Percentiles rank a stretch among this genome's conserved stretches.
These are phyloP conservation scores for Agelas oroides DNA, from an alignment of 37 sponge, comb jelly and placozoan species.

Conservation along the genomic window DNA sequence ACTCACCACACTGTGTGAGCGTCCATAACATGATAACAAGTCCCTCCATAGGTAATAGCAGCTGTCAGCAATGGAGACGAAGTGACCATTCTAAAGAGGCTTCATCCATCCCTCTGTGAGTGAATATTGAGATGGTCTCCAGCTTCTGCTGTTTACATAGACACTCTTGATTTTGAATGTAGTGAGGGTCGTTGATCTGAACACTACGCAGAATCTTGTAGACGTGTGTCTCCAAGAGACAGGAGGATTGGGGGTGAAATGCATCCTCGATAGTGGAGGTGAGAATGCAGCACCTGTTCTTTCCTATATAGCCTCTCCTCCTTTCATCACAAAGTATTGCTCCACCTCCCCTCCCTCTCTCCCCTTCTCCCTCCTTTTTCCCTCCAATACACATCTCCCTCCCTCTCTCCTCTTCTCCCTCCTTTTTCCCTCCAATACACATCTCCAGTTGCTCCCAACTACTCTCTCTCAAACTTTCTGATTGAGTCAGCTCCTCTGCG, in stretches of 20 bases:
- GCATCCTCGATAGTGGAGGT: conserved; percentile 86
- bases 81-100: conserved; percentile 41
- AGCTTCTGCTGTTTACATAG: not conserved
- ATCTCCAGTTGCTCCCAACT: conserved; percentile 37
- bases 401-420: too few relatives aligned
- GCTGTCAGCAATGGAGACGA: conserved; percentile 72
- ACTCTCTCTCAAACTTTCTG: conserved; percentile 46
- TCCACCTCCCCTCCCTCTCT: too few relatives aligned
- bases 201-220: conserved; percentile 29
- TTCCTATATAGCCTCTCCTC: too few relatives aligned
- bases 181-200: conserved; percentile 65
- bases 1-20: not conserved
- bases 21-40: not conserved
- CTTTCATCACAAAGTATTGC: too few relatives aligned
- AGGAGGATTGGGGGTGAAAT: conserved; percentile 85
- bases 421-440: not conserved
- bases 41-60: conserved; percentile 65
- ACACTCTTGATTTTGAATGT: not conserved
- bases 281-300: not conserved
- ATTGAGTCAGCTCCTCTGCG: conserved; percentile 44
- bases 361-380: not conserved
- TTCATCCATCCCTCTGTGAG: conserved; percentile 66
- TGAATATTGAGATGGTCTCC: not conserved
- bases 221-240: conserved; percentile 84
- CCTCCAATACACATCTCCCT: not conserved